Evolutionary conservation across 2,113 vertebrate species (phyloP), one percentile per base, ranked within the genome.

Genomic region (Lepidothrix coronata): DNA sequence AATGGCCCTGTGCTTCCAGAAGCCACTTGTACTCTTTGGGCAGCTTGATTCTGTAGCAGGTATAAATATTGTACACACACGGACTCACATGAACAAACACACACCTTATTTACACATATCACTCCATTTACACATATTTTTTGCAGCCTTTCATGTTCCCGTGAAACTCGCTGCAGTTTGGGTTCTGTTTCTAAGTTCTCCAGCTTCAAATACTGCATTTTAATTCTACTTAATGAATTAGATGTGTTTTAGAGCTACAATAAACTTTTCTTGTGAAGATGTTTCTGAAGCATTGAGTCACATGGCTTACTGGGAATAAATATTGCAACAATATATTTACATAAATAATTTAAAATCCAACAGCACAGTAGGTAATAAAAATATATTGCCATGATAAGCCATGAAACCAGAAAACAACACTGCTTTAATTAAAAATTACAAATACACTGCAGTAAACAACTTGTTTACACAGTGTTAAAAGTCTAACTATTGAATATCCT

Each of bases 331-430:
- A 96, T 96, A 91, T 57, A 98, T 98, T 98, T 98, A 96, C 96
- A 98, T 98, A 98, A 98, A 98, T 98, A 98, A 98, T 98, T 97
- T 98, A 98, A 98, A 98, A 95, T 97, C 72, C 97, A 93, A 95
- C 67, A 97, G 97, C 96, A 96, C 83, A 95, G 94, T 78, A 96
- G 95, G 97, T 92, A 96, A 97, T 98, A 97, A 97, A 97, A 98
- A 98, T 91, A 97, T 98, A 98, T 97, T 97, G 97, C 97, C 88
- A 96, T 91, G 97, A 98, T 97, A 98, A 98, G 97, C 95, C 93
- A 95, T 46, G 97, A 97, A 98, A 97, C 93, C 94, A 92, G 91
- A 97, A 95, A 96, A 97, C 91, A 96, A 96, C 68, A 68, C 85
- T 94, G 83, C 90, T 98, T 98, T 98, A 97, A 98, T 98, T 98